These are phyloP conservation scores for Polypterus senegalus DNA, from an alignment of 2,113 vertebrate genomes.

Conservation along the genomic window DNA sequence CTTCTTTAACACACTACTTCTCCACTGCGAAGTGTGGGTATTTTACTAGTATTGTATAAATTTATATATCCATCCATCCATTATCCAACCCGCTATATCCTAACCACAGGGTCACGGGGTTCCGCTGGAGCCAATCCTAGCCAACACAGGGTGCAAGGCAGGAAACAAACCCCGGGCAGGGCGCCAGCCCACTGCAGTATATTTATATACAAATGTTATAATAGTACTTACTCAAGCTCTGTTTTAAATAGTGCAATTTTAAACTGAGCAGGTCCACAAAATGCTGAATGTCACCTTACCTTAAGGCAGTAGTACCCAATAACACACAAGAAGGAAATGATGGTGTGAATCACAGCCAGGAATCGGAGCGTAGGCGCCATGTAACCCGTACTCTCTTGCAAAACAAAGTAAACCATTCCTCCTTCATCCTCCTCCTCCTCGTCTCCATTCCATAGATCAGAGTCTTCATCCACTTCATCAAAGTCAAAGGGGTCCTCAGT, in stretches of 20 bases:
- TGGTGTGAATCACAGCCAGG: slow-evolving; percentile 77
- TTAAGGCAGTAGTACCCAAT: slow-evolving; percentile 94
- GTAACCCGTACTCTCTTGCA: slow-evolving; percentile 93
- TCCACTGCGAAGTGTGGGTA: too few species aligned
- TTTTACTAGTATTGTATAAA: too few species aligned
- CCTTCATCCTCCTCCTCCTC: slow-evolving; percentile 63
- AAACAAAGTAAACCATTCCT: slow-evolving; percentile 78
- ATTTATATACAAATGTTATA: too few species aligned
- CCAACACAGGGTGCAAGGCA: too few species aligned
- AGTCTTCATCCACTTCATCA: slow-evolving; percentile 48
- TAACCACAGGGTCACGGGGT: too few species aligned
- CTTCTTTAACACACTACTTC: too few species aligned
- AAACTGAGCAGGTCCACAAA: background rate
- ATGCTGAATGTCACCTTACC: slow-evolving; percentile 38
- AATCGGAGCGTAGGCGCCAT: slow-evolving; percentile 86
- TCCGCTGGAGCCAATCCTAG: too few species aligned
- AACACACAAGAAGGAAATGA: slow-evolving; percentile 92
- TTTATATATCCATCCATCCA: too few species aligned
- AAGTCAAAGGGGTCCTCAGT: slow-evolving; percentile 81
- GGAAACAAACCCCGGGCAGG: too few species aligned
- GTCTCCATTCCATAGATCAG: slow-evolving; percentile 73
- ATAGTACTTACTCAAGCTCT: too few species aligned
- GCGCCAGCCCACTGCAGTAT: too few species aligned
- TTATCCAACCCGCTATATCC: too few species aligned
- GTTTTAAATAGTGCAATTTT: background rate